Evolutionary conservation across 2,113 vertebrate species (phyloP), one percentile per base, ranked within the genome.

Genomic region (Tupaia chinensis): DNA sequence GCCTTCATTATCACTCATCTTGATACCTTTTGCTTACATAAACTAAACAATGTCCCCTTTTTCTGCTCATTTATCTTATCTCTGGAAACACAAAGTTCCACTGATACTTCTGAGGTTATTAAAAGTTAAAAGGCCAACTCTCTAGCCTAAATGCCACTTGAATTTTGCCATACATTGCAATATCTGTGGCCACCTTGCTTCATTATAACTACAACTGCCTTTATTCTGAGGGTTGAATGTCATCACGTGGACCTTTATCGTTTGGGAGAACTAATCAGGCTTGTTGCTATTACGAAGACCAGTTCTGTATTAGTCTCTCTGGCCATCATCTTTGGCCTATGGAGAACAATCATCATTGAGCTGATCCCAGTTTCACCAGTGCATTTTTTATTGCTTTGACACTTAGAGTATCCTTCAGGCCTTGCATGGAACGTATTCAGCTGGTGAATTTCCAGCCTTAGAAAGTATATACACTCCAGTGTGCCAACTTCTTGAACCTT

Each of bases 61-160:
- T 19, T 32, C n/a, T 84, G 29, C 15, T 88, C 69, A 60, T 78
- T 78, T 81, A 81, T 76, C 5, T 78, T 60, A 56, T 20, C 69
- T 91, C 68, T 85, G 34, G 34, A 93, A 92, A 88, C 20, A 97
- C 7, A 13, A 87, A 89, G 20, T 86, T 87, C 44, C 22, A 68
- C 20, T 61, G 89, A 54, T 22, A 32, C 53, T 17, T 56, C 32
- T 20, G 81, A 5, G 70, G 20, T 54, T 92, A 79, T 86, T 85
- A 87, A 56, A 83, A 78, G 20, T 29, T 25, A 65, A 54, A 20
- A 27, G 27, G 32, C 3, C 44, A 74, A 9, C 3, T 16, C 14
- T 88, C 53, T 12, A 94, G 79, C 29, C 17, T 20, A 92, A 94
- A 79, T 32, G 19, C 32, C 22, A 32, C 77, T 70, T 87, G 58